phyloP scores from a whole-genome alignment of 2,888 invertebrate species.

The Parnassius mnemosyne region DNA sequence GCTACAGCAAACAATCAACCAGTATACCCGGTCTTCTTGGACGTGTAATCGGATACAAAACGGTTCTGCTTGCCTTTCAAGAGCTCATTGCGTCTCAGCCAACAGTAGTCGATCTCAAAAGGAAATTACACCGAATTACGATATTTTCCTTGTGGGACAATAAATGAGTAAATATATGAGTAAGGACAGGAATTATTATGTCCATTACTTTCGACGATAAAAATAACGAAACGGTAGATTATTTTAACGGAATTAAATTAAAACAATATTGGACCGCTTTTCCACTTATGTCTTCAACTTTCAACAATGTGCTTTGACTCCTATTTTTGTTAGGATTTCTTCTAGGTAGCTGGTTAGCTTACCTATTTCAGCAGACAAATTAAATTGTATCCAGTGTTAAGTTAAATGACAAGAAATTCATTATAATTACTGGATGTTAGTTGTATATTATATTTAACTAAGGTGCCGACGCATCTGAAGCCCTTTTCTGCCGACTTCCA shows the following conservation, averaged over 20 bases:
- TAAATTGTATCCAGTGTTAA: too few relatives aligned
- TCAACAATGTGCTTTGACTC: too few relatives aligned
- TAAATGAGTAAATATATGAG: slow-evolving; percentile 34
- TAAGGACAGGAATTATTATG: slow-evolving; percentile 9
- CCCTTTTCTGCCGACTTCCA: too few relatives aligned
- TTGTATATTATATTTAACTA: too few relatives aligned
- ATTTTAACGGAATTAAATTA: neutral
- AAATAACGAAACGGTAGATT: neutral
- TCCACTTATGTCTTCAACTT: too few relatives aligned
- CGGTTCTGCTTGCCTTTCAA: slow-evolving; percentile 51
- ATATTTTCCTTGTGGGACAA: slow-evolving; percentile 43
- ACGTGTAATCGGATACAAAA: slow-evolving; percentile 71
- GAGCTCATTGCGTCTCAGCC: slow-evolving; percentile 42
- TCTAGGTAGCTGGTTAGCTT: too few relatives aligned
- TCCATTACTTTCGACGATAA: slow-evolving; percentile 2
- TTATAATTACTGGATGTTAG: too few relatives aligned
- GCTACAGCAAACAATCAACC: slow-evolving; percentile 63
- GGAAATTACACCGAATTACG: slow-evolving; percentile 57
- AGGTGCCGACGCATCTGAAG: too few relatives aligned
- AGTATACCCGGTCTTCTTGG: slow-evolving; percentile 45
- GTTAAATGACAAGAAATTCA: too few relatives aligned
- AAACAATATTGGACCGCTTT: too few relatives aligned
- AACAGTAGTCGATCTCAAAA: slow-evolving; percentile 48
- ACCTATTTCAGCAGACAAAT: too few relatives aligned
- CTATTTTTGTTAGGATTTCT: too few relatives aligned